Base-by-base conservation (phyloP, 2,113 vertebrate genomes). In the Pterocles gutturalis region DNA sequence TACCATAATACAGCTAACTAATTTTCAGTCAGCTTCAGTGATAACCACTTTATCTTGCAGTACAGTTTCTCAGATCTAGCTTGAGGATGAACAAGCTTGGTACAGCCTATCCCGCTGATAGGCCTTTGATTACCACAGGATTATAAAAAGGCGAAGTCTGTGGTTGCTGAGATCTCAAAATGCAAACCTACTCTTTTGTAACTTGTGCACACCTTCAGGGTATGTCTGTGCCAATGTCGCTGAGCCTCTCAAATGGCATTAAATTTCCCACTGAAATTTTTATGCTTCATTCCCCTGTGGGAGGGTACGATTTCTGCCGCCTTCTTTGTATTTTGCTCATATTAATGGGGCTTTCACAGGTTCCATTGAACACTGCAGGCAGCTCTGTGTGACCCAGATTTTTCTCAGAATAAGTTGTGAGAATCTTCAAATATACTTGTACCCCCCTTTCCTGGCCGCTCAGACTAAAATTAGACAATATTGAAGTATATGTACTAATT, bases 141-240 rank as follows among this genome's bases (percentile, higher is more conserved):
- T 64, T 67, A 80, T 43, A 45, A 34, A 53, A 66, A 65, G 33
- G 2, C 13, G 67, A n/a, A 80, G 29, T 17, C 38, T 45, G 3
- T 33, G 58, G 12, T 20, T 57, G 34, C 38, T 38, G 34, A 91
- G 58, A 76, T 58, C 7, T 55, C 38, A 55, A 81, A 84, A 75
- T 19, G 24, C 1, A 0, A 81, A 48, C 41, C 13, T 38, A 28
- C 5, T 51, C 43, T 33, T 57, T 48, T 21, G 14, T 25, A 62
- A 62, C n/a, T 62, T 51, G n/a, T 38, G 26, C 41, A 65, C 4
- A 38, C 46, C 54, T 77, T 67, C 34, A 46, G n/a, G 21, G 20
- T 57, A 70, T 3, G 0, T 36, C 70, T 45, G 25, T 64, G 43
- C 33, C 48, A 67, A 28, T 0, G 3, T 4, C 1, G 2, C 34